These are phyloP conservation scores for Lasioglossum albipes DNA, from an alignment of 1,140 invertebrate species.

Conservation along the genomic window DNA sequence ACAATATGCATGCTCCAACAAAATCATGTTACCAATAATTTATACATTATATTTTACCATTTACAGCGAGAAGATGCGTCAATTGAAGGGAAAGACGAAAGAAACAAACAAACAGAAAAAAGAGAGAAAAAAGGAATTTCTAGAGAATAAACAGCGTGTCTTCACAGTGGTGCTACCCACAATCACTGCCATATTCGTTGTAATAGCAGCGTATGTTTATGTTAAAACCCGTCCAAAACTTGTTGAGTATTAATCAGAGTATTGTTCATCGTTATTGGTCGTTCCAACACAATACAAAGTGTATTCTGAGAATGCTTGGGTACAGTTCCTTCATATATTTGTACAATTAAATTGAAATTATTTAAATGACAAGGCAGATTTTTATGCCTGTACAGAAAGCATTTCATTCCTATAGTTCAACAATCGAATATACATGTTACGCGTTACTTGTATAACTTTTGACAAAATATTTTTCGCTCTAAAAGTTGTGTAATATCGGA, in stretches of 20 bases:
- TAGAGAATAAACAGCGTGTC: constrained; percentile 87
- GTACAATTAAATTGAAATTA: constrained; percentile 35
- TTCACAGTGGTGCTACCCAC: constrained; percentile 88
- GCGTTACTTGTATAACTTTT: constrained; percentile 44
- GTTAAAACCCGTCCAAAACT: constrained; percentile 86
- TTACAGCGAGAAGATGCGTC: constrained; percentile 82
- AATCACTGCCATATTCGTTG: constrained; percentile 83
- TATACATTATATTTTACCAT: not conserved
- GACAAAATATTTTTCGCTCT: constrained; percentile 48
- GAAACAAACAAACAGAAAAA: constrained; percentile 91
- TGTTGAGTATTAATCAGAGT: constrained; percentile 71
- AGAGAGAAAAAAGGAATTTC: constrained; percentile 89
- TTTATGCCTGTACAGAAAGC: constrained; percentile 2
- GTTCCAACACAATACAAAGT: constrained; percentile 37
- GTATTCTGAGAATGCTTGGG: constrained; percentile 40
- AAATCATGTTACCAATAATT: not conserved
- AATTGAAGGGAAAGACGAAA: constrained; percentile 89
- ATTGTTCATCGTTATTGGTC: constrained; percentile 41
- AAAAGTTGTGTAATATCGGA: constrained; percentile 39
- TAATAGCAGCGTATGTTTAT: constrained; percentile 89
- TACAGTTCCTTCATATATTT: constrained; percentile 49
- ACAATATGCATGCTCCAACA: too few relatives aligned
- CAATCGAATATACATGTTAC: constrained; percentile 29
- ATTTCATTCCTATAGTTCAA: constrained; percentile 38
- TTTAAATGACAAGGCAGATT: constrained; percentile 38